Base-by-base conservation (phyloP, 2,888 invertebrate genomes). In the Drosophila anceps region DNA sequence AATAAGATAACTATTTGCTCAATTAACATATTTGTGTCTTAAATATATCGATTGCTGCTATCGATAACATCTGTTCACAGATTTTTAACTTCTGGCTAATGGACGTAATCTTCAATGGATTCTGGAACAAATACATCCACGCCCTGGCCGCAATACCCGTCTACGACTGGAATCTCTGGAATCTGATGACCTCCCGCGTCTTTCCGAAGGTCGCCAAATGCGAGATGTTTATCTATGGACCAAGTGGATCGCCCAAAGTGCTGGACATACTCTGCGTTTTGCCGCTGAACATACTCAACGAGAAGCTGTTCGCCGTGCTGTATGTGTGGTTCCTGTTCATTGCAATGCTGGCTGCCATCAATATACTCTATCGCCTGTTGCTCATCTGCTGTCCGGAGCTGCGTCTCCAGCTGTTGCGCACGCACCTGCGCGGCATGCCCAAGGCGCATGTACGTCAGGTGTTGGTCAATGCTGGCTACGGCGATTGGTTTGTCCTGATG, bases 221-320 rank as follows among this genome's bases (percentile, higher is more conserved):
- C 92, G 95, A 95, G 58, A 97, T 98, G 94, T 96, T 96, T 93
- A 96, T 97, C 91, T 98, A 95, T 92, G 98, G 98, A 93, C 95
- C 96, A 0, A 96, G 97, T 4, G 98, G 98, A 2, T 94, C 96
- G 2, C 95, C 97, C 58, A 96, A 97, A 92, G 95, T 95, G 74
- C 95, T 96, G 92, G 98, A 98, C 91, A 96, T 81, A 10, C 93
- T 97, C 0, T 97, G 97, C 82, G 94, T 96, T 12, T 93, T 97
- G 9, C 95, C 96, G 0, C 88, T 97, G 20, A 97, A 97, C 88
- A 95, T 96, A 75, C 94, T 97, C 46, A 96, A 97, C 85, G 96
- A 96, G 90, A 97, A 96, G 91, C 94, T 96, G 74, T 96, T 96
- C 81, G 94, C 95, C 3, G 94, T 96, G 51, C 92, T 96, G 1